Evolutionary conservation across 1,140 invertebrate genomes (phyloP).

Genomic region (Nylanderia fulva): DNA sequence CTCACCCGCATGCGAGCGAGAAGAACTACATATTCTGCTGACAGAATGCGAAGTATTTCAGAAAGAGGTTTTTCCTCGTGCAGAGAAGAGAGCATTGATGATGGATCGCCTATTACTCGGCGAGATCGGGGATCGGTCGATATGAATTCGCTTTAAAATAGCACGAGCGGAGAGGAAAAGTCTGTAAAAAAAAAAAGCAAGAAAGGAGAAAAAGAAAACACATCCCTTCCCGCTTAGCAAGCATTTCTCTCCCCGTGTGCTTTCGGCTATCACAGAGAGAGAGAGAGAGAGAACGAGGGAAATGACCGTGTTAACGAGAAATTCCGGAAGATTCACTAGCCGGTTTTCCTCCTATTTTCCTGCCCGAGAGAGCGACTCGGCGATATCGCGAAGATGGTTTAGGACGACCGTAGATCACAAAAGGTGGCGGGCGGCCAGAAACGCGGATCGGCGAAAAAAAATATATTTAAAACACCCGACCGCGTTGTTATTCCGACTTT

Average conservation of each 20-base stretch:
- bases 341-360: slow-evolving; percentile 42
- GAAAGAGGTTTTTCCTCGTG: slow-evolving; percentile 14
- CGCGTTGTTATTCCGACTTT: slow-evolving; percentile 27
- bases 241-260: slow-evolving; percentile 12
- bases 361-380: slow-evolving; percentile 17
- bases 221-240: slow-evolving; percentile 15
- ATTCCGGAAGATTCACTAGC: slow-evolving; percentile 36
- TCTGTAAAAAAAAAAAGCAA: background rate
- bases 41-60: slow-evolving; percentile 53
- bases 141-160: slow-evolving; percentile 29
- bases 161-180: background rate
- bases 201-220: background rate
- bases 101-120: background rate
- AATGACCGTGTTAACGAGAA: slow-evolving; percentile 47
- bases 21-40: slow-evolving; percentile 44
- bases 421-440: slow-evolving; percentile 21
- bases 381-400: slow-evolving; percentile 67
- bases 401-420: slow-evolving; percentile 66
- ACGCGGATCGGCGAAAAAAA: slow-evolving; percentile 15
- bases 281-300: too few species aligned
- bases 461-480: slow-evolving; percentile 54
- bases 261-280: slow-evolving; percentile 5
- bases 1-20: slow-evolving; percentile 59
- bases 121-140: slow-evolving; percentile 24
- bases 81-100: background rate